Percentiles rank a stretch among this genome's conserved stretches.
phyloP scores from a whole-genome alignment of 2,888 invertebrate genomes.

The Andrena praecox region DNA sequence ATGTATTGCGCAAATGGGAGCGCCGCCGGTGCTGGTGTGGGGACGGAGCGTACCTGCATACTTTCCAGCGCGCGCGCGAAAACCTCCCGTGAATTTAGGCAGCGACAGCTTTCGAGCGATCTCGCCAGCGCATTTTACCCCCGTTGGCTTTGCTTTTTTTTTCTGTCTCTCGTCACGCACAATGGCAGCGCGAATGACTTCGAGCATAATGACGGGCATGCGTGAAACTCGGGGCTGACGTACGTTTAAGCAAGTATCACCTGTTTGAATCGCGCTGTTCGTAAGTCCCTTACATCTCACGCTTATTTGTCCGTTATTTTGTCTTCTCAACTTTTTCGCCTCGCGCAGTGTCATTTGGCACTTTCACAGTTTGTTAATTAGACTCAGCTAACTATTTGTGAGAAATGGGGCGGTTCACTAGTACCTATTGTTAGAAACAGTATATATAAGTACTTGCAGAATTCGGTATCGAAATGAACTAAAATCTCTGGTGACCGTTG shows the following conservation, averaged over 20 bases:
- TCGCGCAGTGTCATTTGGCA: too few species aligned
- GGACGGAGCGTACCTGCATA: neutral
- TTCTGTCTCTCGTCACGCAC: neutral
- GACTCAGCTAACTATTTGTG: too few species aligned
- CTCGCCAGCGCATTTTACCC: neutral
- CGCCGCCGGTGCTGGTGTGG: neutral
- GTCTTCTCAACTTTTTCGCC: too few species aligned
- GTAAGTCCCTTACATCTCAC: neutral
- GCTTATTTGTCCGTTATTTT: neutral
- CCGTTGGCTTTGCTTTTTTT: neutral
- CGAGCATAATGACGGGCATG: constrained; percentile 27
- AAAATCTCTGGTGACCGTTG: too few species aligned
- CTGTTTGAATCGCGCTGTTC: neutral
- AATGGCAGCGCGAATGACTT: neutral
- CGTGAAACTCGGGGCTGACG: constrained; percentile 16
- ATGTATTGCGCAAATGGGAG: constrained; percentile 14
- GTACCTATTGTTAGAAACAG: too few species aligned
- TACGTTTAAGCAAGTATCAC: neutral
- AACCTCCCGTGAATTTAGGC: constrained; percentile 5
- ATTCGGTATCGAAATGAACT: too few species aligned
- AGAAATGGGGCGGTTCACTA: too few species aligned
- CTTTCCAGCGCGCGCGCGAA: constrained; percentile 2
- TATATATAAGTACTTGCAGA: too few species aligned
- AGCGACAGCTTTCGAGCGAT: constrained; percentile 14
- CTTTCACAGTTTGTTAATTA: too few species aligned